Base-by-base conservation (phyloP, 2,888 invertebrate genomes). In the Ectobius pallidus region DNA sequence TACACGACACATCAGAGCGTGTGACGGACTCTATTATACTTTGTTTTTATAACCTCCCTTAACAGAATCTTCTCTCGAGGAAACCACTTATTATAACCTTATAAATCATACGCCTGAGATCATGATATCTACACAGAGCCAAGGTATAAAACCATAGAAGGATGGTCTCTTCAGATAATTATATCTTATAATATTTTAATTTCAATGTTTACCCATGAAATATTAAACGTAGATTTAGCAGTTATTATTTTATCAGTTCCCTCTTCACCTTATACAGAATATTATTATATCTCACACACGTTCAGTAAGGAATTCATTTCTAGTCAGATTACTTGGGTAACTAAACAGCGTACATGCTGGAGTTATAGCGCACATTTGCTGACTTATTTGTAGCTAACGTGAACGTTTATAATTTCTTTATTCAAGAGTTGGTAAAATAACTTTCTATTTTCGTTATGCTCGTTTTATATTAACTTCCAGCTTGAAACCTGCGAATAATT, bases 81-180 rank as follows among this genome's bases (percentile, higher is more conserved):
- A 44, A 65, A 42, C 65, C 25, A 39, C 44, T 65, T 65, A 65
- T 65, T 65, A 65, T 22, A 65, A 65, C n/a, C 65, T 44, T 9
- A 65, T 65, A 65, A 65, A 65, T 65, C 65, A 65, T 44, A 20
- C 1, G 0, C 16, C 22, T 25, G 22, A 25, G 32, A 58, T 58
- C 58, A 30, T 30, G 27, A 25, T 7, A 30, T 58, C 27, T n/a
- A 14, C 7, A 34, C 34, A 25, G 14, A 25, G 11, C 3, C 25
- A 52, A 30, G 27, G 16, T 22, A 14, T 16, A 39, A 20, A 14
- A 34, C 22, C 22, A 42, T 39, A 63, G 22, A 63, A 22, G 34
- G 34, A n/a, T 7, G 2, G n/a, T n/a, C n/a, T 30, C 11, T 34
- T n/a, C 14, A 20, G 32, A 16, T 65, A 44, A 65, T 65, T 65